Percentiles rank a stretch among this genome's conserved stretches.
Conservation (phyloP, 2,113 vertebrate genomes). For the Meleagris gallopavo region DNA sequence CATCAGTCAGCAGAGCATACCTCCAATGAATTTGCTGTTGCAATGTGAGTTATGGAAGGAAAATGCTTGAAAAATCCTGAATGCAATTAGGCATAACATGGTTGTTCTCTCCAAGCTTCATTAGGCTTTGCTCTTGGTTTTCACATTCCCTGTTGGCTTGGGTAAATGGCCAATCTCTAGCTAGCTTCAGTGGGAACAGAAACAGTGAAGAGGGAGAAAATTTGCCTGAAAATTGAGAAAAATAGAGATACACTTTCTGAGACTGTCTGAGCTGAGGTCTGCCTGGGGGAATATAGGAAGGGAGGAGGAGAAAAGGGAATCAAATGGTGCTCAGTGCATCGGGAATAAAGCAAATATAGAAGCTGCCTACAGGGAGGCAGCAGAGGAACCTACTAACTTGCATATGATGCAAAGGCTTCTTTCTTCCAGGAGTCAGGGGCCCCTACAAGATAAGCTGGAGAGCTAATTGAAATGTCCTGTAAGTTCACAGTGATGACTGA, state of each 20-base stretch:
- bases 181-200: neutral
- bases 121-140: slow-evolving; percentile 60
- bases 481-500: neutral
- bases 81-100: slow-evolving; percentile 57
- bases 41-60: neutral
- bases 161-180: slow-evolving; percentile 34
- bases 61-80: slow-evolving; percentile 58
- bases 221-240: neutral
- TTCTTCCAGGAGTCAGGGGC: neutral
- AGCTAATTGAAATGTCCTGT: neutral
- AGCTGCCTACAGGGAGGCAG: neutral
- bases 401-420: neutral
- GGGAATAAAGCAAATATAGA: neutral
- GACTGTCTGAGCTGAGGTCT: neutral
- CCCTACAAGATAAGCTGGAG: neutral
- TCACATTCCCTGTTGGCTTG: slow-evolving; percentile 30
- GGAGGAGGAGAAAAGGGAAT: neutral
- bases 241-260: neutral
- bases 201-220: neutral
- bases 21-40: slow-evolving; percentile 34
- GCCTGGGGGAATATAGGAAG: neutral
- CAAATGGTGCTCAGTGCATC: neutral
- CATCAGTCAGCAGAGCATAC: slow-evolving; percentile 26
- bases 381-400: neutral
- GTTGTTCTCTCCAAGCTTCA: slow-evolving; percentile 65